Percentiles rank a stretch among this genome's conserved stretches.
Evolutionary conservation across 2,797 vertebrate genomes (phyloP).

Genomic region (Meda fulgida): DNA sequence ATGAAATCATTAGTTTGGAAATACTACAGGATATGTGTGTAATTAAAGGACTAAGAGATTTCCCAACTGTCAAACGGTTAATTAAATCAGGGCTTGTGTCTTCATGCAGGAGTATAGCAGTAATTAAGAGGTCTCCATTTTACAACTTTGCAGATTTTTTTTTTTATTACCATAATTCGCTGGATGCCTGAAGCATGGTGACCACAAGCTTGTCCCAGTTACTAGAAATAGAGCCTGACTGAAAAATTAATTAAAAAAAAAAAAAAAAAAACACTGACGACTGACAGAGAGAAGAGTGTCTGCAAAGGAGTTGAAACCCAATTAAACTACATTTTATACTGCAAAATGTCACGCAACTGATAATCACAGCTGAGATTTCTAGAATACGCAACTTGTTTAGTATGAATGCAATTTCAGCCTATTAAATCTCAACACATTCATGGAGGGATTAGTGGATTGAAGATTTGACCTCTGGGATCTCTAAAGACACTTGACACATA

Average conservation of each 20-base stretch:
- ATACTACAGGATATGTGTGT: conserved; percentile 34
- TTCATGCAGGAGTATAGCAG: conserved; percentile 35
- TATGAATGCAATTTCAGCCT: neutral
- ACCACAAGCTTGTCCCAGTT: conserved; percentile 47
- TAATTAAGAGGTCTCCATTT: conserved; percentile 54
- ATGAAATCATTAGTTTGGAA: conserved; percentile 22
- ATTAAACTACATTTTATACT: neutral
- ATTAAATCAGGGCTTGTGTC: conserved; percentile 53
- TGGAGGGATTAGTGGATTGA: neutral
- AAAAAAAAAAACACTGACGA: neutral
- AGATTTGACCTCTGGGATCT: neutral
- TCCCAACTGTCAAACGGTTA: conserved; percentile 49
- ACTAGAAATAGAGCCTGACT: conserved; percentile 39
- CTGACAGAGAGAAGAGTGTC: conserved; percentile 12
- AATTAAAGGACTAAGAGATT: conserved; percentile 56
- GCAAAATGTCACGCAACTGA: neutral
- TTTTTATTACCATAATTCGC: conserved; percentile 32
- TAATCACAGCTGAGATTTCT: neutral
- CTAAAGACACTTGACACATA: neutral
- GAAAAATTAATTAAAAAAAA: conserved; percentile 17
- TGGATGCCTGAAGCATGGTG: conserved; percentile 36
- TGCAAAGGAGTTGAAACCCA: conserved; percentile 6
- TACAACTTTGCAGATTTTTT: conserved; percentile 29
- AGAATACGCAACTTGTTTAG: neutral
- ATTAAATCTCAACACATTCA: neutral